Percentiles rank a stretch among this genome's conserved stretches.
phyloP scores from a whole-genome alignment of 2,113 vertebrate species.

The Rattus rattus region DNA sequence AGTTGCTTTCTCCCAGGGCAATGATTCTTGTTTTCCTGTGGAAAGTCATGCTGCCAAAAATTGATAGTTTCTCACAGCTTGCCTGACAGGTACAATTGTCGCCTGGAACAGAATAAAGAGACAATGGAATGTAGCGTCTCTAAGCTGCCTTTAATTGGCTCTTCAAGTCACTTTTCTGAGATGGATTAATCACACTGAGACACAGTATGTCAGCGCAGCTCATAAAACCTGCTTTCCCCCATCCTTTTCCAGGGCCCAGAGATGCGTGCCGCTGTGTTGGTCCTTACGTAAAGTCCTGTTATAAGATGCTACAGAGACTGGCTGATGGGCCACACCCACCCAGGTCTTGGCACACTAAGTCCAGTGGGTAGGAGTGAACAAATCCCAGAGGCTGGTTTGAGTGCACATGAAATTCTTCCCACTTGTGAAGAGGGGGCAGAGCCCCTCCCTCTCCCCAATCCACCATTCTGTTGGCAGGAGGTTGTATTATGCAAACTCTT shows the following conservation, averaged over 20 bases:
- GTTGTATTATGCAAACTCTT: slow-evolving; percentile 9
- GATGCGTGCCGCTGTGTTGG: neutral
- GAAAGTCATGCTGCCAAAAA: slow-evolving; percentile 59
- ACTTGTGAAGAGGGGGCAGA: neutral
- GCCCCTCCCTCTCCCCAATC: neutral
- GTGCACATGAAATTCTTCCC: slow-evolving; percentile 32
- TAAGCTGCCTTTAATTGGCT: slow-evolving; percentile 84
- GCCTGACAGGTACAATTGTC: slow-evolving; percentile 82
- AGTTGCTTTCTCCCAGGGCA: neutral
- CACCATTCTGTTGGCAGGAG: neutral
- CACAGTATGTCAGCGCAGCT: slow-evolving; percentile 61
- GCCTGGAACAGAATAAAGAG: slow-evolving; percentile 66
- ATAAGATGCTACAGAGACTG: slow-evolving; percentile 55
- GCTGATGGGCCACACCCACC: slow-evolving; percentile 1
- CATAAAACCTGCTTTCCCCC: slow-evolving; percentile 63
- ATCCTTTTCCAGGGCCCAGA: slow-evolving; percentile 40
- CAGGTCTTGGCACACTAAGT: neutral
- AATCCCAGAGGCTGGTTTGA: slow-evolving; percentile 44
- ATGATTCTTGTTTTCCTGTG: slow-evolving; percentile 37
- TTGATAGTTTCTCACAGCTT: slow-evolving; percentile 74
- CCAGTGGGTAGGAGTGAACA: slow-evolving; percentile 35
- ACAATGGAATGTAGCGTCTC: slow-evolving; percentile 79
- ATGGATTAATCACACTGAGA: slow-evolving; percentile 78
- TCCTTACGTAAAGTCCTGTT: slow-evolving; percentile 32
- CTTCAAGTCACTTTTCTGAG: slow-evolving; percentile 79